These are phyloP conservation scores for Exocentrus adspersus DNA, from an alignment of 2,888 invertebrate genomes.

Conservation along the genomic window DNA sequence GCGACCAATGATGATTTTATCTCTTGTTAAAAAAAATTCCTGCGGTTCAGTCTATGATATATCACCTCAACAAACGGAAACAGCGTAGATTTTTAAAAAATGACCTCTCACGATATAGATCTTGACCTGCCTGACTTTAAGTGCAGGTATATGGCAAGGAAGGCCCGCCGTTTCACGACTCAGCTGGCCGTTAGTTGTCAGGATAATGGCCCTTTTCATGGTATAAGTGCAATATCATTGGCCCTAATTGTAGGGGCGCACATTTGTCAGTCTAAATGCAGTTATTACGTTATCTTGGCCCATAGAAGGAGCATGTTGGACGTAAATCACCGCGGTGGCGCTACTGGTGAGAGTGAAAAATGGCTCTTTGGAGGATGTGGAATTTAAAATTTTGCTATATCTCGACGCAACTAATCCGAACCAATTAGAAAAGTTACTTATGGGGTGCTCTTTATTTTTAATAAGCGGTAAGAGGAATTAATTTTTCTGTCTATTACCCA, in stretches of 20 bases:
- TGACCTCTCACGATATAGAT: slow-evolving; percentile 26
- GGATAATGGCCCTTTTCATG: slow-evolving; percentile 48
- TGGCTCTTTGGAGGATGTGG: not conserved
- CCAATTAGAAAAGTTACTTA: no score
- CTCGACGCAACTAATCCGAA: no score
- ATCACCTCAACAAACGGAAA: not conserved
- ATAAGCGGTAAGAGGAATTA: no score
- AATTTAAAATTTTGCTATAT: not conserved
- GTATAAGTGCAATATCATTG: slow-evolving; percentile 55
- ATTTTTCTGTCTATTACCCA: no score
- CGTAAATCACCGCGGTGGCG: slow-evolving; percentile 18
- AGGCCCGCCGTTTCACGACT: slow-evolving; percentile 24
- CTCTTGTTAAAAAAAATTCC: not conserved
- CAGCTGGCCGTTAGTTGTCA: slow-evolving; percentile 36
- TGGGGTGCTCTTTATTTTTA: no score
- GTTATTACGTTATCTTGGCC: slow-evolving; percentile 24
- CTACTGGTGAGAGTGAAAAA: slow-evolving; percentile 10
- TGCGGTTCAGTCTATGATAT: no score
- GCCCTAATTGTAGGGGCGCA: slow-evolving; percentile 52
- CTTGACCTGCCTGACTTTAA: slow-evolving; percentile 18
- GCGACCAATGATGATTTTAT: no score
- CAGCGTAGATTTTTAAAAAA: not conserved
- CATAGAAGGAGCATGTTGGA: slow-evolving; percentile 14
- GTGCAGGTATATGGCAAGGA: slow-evolving; percentile 17
- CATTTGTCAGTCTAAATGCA: slow-evolving; percentile 47